Base-by-base conservation (phyloP, 2,113 vertebrate genomes). In the Cichladusa arquata region DNA sequence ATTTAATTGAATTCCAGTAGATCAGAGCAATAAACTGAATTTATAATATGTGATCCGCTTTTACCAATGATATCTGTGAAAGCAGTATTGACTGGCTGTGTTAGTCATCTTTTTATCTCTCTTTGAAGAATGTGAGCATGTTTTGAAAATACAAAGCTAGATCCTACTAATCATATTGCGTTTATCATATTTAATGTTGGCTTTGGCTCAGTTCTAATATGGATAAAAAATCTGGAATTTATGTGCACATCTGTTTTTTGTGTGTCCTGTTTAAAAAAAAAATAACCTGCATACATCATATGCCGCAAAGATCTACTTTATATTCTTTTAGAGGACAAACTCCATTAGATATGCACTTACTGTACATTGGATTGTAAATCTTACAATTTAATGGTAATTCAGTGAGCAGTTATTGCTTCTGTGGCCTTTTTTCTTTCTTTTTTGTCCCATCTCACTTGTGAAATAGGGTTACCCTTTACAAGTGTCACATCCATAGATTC, bases 381-480 rank as follows among this genome's bases (percentile, higher is more conserved):
- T 98, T 98, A 98, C 97, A 97, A 97, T 98, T 98, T 98, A 98
- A 98, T 98, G 98, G 98, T 98, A 98, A 98, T 98, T 98, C 98
- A 96, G 97, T 96, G 97, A 97, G 97, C 98, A 98, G 98, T 98
- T 98, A 98, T 98, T 98, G 98, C 98, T 98, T 98, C 97, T 95
- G 97, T 98, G 98, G 98, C 98, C 98, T 98, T 98, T 98, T 97
- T 95, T 97, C 97, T 97, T 98, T 97, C 97, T 97, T 98, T 98
- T 98, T 97, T 95, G 98, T 98, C 98, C 98, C 97, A 93, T 98
- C 97, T 97, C 97, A 98, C 97, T 97, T 97, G 98, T 98, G 98
- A 98, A 98, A 98, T 98, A 98, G 98, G 98, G 98, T 98, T 98
- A 98, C 98, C 98, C 98, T 98, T 98, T 98, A 96, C 96, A 98